Conservation (phyloP, 2,113 vertebrate genomes). For the Mustelus asterias region DNA sequence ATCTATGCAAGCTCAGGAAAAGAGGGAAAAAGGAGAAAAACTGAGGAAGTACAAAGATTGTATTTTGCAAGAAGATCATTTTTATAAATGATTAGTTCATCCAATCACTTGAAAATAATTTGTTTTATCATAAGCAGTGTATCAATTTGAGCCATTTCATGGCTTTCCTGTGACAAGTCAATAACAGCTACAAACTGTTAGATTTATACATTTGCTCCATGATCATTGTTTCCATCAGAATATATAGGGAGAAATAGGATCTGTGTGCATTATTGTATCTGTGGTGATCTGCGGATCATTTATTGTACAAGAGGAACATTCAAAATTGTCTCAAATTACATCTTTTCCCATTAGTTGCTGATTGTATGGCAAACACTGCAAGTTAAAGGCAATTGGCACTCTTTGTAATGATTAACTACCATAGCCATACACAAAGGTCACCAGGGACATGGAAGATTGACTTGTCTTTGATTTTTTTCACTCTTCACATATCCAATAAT, state of each 20-base stretch:
- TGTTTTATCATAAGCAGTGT: background rate
- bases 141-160: background rate
- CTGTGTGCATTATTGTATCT: background rate
- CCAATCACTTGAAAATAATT: background rate
- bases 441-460: background rate
- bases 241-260: background rate
- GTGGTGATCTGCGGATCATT: background rate
- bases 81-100: background rate
- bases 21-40: background rate
- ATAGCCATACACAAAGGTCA: background rate
- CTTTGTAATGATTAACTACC: conserved; percentile 2
- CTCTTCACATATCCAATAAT: background rate
- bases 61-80: too few relatives aligned
- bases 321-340: background rate
- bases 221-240: background rate
- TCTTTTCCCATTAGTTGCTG: background rate
- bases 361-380: background rate
- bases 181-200: background rate
- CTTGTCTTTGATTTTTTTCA: background rate
- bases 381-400: background rate
- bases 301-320: background rate
- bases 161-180: background rate
- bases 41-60: background rate
- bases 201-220: background rate
- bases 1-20: background rate